Conservation (phyloP, 2,797 vertebrate genomes). For the Amazona ochrocephala region DNA sequence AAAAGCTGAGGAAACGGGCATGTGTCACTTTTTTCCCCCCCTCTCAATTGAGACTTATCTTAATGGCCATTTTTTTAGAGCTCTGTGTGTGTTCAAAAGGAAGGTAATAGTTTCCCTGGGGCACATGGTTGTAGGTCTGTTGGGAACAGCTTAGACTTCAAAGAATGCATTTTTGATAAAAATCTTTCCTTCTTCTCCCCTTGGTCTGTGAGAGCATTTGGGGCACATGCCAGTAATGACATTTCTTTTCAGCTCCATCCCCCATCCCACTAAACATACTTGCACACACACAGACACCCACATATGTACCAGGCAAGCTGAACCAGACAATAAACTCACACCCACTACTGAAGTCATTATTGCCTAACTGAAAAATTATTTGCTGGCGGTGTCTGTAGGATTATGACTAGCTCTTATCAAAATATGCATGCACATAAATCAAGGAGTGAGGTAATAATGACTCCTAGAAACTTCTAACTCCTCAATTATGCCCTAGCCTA, state of each 20-base stretch:
- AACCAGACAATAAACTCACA: constrained; percentile 74
- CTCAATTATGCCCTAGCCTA: constrained; percentile 46
- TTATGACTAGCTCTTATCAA: constrained; percentile 71
- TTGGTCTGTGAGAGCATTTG: not conserved
- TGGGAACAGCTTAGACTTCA: not conserved
- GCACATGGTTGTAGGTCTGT: too few species aligned
- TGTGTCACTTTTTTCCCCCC: too few species aligned
- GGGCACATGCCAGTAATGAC: constrained; percentile 25
- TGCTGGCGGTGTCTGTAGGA: constrained; percentile 68
- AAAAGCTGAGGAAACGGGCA: too few species aligned
- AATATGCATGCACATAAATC: constrained; percentile 63
- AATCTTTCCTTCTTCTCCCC: constrained; percentile 1
- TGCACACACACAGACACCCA: constrained; percentile 62
- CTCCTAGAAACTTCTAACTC: constrained; percentile 61
- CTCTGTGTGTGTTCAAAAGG: too few species aligned
- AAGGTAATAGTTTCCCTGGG: too few species aligned
- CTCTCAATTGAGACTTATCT: too few species aligned
- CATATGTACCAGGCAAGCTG: constrained; percentile 63
- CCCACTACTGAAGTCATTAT: constrained; percentile 72
- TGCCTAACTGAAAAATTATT: constrained; percentile 74
- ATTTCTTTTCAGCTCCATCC: constrained; percentile 34
- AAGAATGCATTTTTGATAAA: constrained; percentile 8
- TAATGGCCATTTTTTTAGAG: too few species aligned
- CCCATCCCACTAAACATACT: constrained; percentile 19
- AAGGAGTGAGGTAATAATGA: constrained; percentile 62